phyloP scores from a whole-genome alignment of 1,140 invertebrate genomes.

The Tenebrio molitor region DNA sequence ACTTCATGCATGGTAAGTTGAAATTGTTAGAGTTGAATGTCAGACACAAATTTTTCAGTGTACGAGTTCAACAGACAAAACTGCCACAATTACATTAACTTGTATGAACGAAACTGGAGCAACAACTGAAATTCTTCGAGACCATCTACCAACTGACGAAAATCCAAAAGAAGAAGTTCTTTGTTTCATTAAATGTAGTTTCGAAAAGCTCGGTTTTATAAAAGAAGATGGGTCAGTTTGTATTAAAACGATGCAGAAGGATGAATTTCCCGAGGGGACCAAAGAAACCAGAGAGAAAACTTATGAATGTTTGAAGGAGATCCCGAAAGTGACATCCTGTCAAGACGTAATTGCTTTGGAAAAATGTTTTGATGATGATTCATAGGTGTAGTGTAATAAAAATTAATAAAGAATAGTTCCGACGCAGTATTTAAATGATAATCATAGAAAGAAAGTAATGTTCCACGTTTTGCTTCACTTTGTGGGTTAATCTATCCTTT shows the following conservation, averaged over 20 bases:
- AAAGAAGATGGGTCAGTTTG: not conserved
- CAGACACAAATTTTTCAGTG: no score
- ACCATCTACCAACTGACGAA: not conserved
- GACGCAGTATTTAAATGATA: no score
- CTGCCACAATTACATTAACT: not conserved
- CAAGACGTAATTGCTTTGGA: not conserved
- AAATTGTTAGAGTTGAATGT: no score
- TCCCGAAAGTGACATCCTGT: not conserved
- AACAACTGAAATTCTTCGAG: not conserved
- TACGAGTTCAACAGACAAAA: not conserved
- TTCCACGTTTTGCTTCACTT: no score
- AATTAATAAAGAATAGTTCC: no score
- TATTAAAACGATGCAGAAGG: not conserved
- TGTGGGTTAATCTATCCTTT: no score
- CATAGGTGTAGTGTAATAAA: no score
- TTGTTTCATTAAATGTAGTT: not conserved
- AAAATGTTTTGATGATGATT: conserved; percentile 9
- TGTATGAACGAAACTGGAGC: conserved; percentile 6
- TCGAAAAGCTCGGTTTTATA: not conserved
- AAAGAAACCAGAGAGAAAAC: not conserved
- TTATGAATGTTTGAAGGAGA: not conserved
- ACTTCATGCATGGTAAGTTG: no score
- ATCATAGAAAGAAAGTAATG: no score
- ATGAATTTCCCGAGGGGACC: not conserved
- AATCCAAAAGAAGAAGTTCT: not conserved